Evolutionary conservation across 2,113 vertebrate genomes (phyloP).

Genomic region (Columba janthina): DNA sequence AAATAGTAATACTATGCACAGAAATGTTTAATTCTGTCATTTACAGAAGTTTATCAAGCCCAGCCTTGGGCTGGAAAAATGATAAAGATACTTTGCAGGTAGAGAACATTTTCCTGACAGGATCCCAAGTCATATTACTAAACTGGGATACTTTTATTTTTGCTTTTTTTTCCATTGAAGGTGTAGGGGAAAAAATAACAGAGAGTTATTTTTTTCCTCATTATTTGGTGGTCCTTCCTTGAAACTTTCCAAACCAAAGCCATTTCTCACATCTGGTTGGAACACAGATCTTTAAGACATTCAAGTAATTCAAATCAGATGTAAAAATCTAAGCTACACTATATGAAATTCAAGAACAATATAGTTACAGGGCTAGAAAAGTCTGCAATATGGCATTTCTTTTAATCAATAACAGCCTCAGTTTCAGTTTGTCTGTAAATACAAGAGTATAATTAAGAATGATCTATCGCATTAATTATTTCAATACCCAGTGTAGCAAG

Average conservation of each 20-base stretch:
- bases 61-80: neutral
- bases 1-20: neutral
- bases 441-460: constrained; percentile 40
- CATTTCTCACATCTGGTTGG: constrained; percentile 57
- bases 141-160: neutral
- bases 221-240: constrained; percentile 54
- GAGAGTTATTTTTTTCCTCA: neutral
- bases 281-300: constrained; percentile 58
- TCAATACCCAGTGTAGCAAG: neutral
- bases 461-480: constrained; percentile 30
- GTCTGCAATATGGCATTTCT: constrained; percentile 51
- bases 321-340: constrained; percentile 51
- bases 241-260: constrained; percentile 54
- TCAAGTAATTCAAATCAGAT: constrained; percentile 66
- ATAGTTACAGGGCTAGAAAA: constrained; percentile 50
- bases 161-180: neutral
- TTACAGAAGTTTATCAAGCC: neutral
- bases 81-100: neutral
- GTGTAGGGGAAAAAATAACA: neutral
- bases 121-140: neutral
- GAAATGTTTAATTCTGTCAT: neutral
- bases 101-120: neutral
- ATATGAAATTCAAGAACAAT: constrained; percentile 62
- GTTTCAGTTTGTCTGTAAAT: constrained; percentile 40
- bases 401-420: constrained; percentile 60